Conservation (phyloP, 2,797 vertebrate species). For the Acropternis orthonyx region DNA sequence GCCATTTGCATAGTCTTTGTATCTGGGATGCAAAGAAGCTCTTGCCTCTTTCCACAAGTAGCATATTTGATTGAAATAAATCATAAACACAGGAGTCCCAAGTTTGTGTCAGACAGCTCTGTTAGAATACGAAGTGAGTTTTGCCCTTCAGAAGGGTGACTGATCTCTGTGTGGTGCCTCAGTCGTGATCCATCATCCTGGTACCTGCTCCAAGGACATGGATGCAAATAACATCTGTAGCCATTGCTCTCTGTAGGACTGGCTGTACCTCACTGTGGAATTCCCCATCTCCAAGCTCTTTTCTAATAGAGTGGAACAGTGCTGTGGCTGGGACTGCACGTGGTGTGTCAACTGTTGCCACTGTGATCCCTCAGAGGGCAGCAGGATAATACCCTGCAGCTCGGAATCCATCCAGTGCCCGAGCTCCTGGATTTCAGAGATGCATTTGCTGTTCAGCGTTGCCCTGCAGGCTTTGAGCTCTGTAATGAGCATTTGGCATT, state of each 20-base stretch:
- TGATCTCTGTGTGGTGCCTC: background rate
- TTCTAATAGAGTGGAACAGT: background rate
- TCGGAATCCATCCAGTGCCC: conserved; percentile 26
- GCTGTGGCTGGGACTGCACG: background rate
- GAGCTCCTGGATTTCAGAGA: background rate
- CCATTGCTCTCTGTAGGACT: conserved; percentile 39
- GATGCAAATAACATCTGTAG: conserved; percentile 60
- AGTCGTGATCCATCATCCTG: conserved; percentile 43
- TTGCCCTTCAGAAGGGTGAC: conserved; percentile 49
- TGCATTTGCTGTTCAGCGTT: conserved; percentile 39
- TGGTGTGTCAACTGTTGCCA: conserved; percentile 24
- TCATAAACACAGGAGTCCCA: conserved; percentile 22
- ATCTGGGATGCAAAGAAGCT: background rate
- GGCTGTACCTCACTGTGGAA: conserved; percentile 44
- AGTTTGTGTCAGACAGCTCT: conserved; percentile 33
- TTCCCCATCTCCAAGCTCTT: conserved; percentile 46
- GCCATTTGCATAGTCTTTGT: conserved; percentile 34
- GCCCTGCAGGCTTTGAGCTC: conserved; percentile 59
- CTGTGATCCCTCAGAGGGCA: conserved; percentile 21
- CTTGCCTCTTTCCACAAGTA: conserved; percentile 22
- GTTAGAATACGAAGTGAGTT: conserved; percentile 28
- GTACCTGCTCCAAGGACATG: conserved; percentile 35
- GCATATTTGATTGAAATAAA: conserved; percentile 38
- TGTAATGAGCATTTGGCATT: conserved; percentile 62
- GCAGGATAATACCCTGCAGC: conserved; percentile 34